phyloP scores from a whole-genome alignment of 2,113 vertebrate genomes.

The Crotalus tigris region DNA sequence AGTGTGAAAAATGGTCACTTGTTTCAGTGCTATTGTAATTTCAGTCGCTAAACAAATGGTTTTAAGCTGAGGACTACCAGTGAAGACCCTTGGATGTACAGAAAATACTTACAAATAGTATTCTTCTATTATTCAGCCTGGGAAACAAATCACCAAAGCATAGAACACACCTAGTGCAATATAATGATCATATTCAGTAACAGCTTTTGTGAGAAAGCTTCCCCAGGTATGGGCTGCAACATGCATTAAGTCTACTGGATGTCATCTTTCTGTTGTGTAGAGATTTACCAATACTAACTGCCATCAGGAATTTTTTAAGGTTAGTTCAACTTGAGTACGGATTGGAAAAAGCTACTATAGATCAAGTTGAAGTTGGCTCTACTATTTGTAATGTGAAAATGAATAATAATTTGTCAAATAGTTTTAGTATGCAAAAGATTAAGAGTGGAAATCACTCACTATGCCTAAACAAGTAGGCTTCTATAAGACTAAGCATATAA shows the following conservation, averaged over 20 bases:
- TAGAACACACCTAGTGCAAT: not conserved
- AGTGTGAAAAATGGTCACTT: not conserved
- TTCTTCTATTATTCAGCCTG: not conserved
- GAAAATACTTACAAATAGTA: not conserved
- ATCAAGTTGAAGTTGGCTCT: not conserved
- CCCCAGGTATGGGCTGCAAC: not conserved
- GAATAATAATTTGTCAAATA: not conserved
- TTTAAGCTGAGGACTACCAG: not conserved
- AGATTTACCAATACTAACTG: not conserved
- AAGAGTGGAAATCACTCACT: not conserved
- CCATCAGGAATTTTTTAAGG: no score
- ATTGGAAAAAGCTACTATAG: not conserved
- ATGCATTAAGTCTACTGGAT: not conserved
- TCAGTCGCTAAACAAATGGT: not conserved
- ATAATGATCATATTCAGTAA: not conserved
- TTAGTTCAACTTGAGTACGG: not conserved
- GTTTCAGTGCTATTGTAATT: not conserved
- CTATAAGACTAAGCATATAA: not conserved
- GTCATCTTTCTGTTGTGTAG: not conserved
- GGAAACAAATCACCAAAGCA: not conserved
- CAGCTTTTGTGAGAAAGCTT: not conserved
- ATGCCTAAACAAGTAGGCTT: not conserved
- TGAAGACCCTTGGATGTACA: not conserved
- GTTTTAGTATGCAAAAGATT: not conserved
- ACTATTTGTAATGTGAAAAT: not conserved